Base-by-base conservation (phyloP, 2,888 invertebrate species). In the Copidosoma aretas region DNA sequence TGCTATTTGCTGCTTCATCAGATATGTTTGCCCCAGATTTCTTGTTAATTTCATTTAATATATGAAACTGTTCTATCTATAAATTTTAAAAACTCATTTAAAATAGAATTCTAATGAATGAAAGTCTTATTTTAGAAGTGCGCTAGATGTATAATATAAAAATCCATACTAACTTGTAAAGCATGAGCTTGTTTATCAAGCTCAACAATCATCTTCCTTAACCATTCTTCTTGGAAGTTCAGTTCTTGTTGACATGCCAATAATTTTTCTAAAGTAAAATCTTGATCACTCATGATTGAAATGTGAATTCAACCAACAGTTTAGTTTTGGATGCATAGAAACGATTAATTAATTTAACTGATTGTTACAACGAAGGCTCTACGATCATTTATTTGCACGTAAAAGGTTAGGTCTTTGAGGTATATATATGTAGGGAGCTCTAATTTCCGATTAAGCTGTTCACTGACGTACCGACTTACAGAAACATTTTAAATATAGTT, bases 1-100 rank as follows among this genome's bases (percentile, higher is more conserved):
- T 22, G 51, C 22, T 39, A 39, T 43, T 39, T n/a, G 58, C 24
- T n/a, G 58, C 24, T 41, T 43, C 19, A 64, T 41, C 32, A 32
- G 32, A 32, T 32, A 32, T 46, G 17, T 10, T 58, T 10, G n/a
- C 15, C 39, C 22, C 17, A 57, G 57, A 8, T 52, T 10, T 66
- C 64, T 68, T 68, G 10, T 75, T 75, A 43, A 75, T 72, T 41
- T 74, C 46, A 52, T 75, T 78, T 41, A 77, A 66, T 60, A 82
- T 75, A 66, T 82, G 78, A 69, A 82, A 77, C 58, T 78, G 79
- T 73, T 82, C 82, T 3, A 83, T 78, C 82, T 82, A 60, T 70
- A 66, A 41, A 49, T 46, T 53, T 59, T 24, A 60, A 12, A 1
- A 17, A 17, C 10, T 56, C 10, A 17, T 39, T n/a, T 5, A 24